Conservation (phyloP, 2,797 vertebrate genomes). For the Avahi laniger region DNA sequence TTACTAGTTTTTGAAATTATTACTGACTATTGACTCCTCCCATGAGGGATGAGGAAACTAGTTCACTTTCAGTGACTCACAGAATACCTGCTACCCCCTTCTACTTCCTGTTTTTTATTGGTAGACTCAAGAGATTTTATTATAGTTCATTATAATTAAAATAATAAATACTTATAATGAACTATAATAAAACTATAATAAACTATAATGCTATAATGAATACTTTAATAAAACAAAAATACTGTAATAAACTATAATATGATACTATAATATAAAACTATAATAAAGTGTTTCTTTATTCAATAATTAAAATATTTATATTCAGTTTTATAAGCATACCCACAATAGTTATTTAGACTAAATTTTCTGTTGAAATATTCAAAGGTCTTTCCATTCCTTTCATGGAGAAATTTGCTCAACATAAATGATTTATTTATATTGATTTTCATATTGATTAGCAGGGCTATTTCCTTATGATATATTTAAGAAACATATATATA, state of each 20-base stretch:
- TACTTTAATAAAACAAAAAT: slow-evolving; percentile 58
- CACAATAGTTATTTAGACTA: slow-evolving; percentile 6
- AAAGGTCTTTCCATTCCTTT: not conserved
- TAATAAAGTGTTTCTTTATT: slow-evolving; percentile 48
- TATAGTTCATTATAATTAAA: slow-evolving; percentile 63
- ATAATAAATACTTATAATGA: slow-evolving; percentile 66
- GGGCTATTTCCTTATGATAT: not conserved
- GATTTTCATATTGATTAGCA: slow-evolving; percentile 5
- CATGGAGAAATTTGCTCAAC: not conserved
- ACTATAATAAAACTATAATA: slow-evolving; percentile 53
- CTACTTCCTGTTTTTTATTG: slow-evolving; percentile 39
- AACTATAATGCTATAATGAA: slow-evolving; percentile 48
- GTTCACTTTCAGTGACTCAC: not conserved
- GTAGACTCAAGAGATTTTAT: slow-evolving; percentile 33
- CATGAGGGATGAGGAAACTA: not conserved
- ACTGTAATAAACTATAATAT: slow-evolving; percentile 40
- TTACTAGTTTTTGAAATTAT: slow-evolving; percentile 32
- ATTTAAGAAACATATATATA: not conserved
- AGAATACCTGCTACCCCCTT: not conserved
- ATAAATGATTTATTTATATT: slow-evolving; percentile 17
- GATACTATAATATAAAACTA: slow-evolving; percentile 15
- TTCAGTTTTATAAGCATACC: not conserved
- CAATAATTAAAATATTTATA: slow-evolving; percentile 54
- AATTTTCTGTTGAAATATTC: not conserved
- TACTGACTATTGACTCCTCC: not conserved